Evolutionary conservation across 2,888 invertebrate species (phyloP).

Genomic region (Tuberolachnus salignus): DNA sequence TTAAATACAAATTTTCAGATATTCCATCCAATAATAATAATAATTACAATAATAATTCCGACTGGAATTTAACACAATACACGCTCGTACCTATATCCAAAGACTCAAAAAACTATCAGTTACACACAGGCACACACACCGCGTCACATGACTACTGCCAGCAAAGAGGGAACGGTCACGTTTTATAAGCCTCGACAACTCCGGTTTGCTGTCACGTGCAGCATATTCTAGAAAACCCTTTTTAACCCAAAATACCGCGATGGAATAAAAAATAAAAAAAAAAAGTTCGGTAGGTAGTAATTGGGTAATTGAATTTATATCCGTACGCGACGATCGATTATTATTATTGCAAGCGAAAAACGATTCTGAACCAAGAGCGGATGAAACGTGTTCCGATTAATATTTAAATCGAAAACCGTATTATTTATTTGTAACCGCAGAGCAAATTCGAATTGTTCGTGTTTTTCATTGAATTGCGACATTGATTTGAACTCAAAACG

Average conservation of each 20-base stretch:
- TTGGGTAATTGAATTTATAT: too few relatives aligned
- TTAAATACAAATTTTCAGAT: background rate
- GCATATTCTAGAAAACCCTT: conserved; percentile 13
- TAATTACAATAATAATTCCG: too few relatives aligned
- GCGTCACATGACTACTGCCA: background rate
- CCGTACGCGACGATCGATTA: too few relatives aligned
- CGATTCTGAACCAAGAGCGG: too few relatives aligned
- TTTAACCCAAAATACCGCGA: conserved; percentile 3
- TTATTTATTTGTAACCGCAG: too few relatives aligned
- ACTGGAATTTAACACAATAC: background rate
- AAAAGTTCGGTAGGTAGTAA: background rate
- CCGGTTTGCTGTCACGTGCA: conserved; percentile 29
- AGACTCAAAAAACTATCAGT: conserved; percentile 3
- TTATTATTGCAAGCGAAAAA: too few relatives aligned
- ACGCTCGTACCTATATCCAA: background rate
- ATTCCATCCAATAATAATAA: background rate
- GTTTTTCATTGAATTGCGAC: too few relatives aligned
- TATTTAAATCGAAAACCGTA: too few relatives aligned
- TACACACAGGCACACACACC: conserved; percentile 17
- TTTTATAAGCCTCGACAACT: conserved; percentile 34
- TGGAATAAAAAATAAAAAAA: background rate
- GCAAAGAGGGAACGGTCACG: background rate
- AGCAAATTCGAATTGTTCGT: too few relatives aligned
- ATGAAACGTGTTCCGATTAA: background rate
- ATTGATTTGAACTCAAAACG: too few relatives aligned